phyloP scores from a whole-genome alignment of 2,797 vertebrate genomes.

The Rhinichthys osculus region DNA sequence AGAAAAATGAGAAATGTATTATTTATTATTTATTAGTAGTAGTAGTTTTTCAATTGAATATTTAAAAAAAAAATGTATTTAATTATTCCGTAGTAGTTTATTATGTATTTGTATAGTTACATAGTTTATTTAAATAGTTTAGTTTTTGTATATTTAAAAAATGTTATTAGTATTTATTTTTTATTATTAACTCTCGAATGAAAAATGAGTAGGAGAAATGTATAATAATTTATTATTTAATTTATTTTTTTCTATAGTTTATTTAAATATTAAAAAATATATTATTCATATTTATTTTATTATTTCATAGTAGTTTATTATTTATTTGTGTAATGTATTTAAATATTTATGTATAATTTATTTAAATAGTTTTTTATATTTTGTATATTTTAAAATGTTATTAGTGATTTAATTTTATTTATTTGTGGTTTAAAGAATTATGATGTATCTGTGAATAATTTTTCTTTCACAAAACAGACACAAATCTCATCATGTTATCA shows the following conservation, averaged over 20 bases:
- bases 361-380: background rate
- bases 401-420: background rate
- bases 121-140: background rate
- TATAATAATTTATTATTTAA: background rate
- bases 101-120: background rate
- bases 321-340: background rate
- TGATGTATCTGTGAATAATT: background rate
- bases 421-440: background rate
- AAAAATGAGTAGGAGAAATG: background rate
- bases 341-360: background rate
- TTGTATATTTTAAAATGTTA: background rate
- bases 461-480: background rate
- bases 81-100: background rate
- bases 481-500: background rate
- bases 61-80: too few species aligned
- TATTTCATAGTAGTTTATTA: background rate
- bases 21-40: background rate
- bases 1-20: background rate
- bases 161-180: background rate
- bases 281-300: background rate
- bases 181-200: background rate
- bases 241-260: too few species aligned
- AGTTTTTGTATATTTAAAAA: background rate
- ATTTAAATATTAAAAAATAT: too few species aligned
- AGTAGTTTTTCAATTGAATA: background rate